Percentiles rank a stretch among this genome's conserved stretches.
Evolutionary conservation across 1,140 invertebrate species (phyloP).

Genomic region (Agrypnia vestita): DNA sequence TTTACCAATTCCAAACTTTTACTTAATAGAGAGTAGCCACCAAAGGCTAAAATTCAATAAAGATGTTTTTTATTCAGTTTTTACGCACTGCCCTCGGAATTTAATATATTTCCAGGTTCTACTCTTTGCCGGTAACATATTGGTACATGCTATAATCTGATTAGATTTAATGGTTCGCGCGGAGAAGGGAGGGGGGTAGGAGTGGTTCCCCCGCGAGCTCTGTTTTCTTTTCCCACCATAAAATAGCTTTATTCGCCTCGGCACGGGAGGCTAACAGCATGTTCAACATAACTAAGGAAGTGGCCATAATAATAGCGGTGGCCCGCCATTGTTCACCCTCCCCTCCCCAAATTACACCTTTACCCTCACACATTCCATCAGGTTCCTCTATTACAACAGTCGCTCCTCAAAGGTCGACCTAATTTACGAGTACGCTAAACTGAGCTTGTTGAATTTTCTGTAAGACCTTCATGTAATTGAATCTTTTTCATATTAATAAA

Average conservation of each 20-base stretch:
- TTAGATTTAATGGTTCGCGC: conserved; percentile 16
- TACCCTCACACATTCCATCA: conserved; percentile 23
- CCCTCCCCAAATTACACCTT: conserved; percentile 31
- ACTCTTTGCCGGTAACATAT: no score
- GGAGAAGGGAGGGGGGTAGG: neutral
- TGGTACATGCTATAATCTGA: neutral
- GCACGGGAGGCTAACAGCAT: conserved; percentile 29
- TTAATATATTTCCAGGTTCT: no score
- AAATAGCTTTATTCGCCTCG: conserved; percentile 38
- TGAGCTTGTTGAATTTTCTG: no score
- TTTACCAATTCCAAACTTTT: no score
- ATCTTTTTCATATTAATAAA: no score
- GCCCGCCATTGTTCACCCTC: neutral
- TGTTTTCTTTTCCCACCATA: conserved; percentile 30
- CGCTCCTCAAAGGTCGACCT: conserved; percentile 7
- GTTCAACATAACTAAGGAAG: conserved; percentile 35
- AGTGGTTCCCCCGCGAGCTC: neutral
- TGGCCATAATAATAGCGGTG: conserved; percentile 19
- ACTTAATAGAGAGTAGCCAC: no score
- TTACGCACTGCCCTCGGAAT: no score
- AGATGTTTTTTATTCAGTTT: no score
- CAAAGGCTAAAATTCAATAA: no score
- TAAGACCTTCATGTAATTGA: no score
- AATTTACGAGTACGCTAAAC: neutral
- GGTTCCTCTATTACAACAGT: conserved; percentile 16